phyloP scores from a whole-genome alignment of 2,113 vertebrate species.

The Crotalus helleri region DNA sequence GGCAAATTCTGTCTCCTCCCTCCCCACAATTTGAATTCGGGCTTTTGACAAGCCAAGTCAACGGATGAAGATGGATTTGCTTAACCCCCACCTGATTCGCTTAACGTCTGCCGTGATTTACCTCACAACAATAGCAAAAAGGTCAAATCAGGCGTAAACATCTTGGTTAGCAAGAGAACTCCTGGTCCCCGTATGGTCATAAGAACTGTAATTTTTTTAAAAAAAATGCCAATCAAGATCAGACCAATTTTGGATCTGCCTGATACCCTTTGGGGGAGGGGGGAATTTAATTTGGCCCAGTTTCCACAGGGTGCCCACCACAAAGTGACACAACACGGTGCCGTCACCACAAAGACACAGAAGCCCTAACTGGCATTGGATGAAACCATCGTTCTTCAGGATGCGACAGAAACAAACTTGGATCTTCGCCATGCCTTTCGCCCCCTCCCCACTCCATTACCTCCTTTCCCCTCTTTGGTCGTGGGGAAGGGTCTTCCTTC shows the following conservation, averaged over 20 bases:
- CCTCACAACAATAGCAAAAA: background rate
- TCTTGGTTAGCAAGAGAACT: background rate
- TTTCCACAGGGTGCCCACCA: background rate
- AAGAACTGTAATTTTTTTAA: background rate
- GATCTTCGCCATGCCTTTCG: background rate
- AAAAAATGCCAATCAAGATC: background rate
- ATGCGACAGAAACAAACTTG: background rate
- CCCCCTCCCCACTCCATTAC: background rate
- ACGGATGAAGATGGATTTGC: background rate
- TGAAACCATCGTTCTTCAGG: background rate
- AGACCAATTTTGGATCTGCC: background rate
- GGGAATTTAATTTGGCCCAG: background rate
- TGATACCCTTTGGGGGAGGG: background rate
- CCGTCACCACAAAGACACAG: background rate
- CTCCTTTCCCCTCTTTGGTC: constrained; percentile 37
- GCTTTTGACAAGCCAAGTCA: background rate
- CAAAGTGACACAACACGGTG: background rate
- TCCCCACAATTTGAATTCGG: background rate
- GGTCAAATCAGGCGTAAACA: background rate
- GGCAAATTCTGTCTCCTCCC: background rate
- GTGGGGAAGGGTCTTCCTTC: background rate
- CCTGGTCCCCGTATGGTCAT: too few species aligned
- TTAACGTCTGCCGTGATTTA: background rate
- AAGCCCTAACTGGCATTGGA: background rate
- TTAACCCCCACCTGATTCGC: background rate